A percentile compares a stretch with the other conserved stretches of the same genome.
Conservation (phyloP, 2,113 vertebrate species). For the Micronycteris hirsuta region DNA sequence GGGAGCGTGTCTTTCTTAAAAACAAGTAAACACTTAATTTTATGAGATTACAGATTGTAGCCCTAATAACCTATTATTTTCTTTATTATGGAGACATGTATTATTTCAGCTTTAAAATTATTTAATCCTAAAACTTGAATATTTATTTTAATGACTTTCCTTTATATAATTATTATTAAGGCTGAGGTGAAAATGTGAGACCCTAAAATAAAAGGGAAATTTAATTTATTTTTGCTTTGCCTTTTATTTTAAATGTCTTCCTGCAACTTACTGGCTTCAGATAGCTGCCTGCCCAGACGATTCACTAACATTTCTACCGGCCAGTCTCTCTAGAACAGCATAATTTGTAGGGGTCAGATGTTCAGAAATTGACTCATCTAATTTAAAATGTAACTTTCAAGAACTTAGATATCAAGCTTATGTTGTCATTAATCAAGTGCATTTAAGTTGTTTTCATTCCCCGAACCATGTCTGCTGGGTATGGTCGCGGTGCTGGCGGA, state of each 20-base stretch:
- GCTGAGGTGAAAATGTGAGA: background rate
- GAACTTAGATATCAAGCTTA: constrained; percentile 56
- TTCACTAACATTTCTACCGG: constrained; percentile 58
- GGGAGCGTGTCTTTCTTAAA: background rate
- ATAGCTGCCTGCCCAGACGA: constrained; percentile 47
- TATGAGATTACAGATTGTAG: background rate
- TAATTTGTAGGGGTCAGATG: constrained; percentile 34
- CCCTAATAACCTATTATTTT: background rate
- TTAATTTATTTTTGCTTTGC: constrained; percentile 5
- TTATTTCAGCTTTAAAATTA: constrained; percentile 25
- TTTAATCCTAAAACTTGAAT: constrained; percentile 10
- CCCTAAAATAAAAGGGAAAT: constrained; percentile 4
- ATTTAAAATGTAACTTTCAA: constrained; percentile 58
- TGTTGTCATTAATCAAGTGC: constrained; percentile 56
- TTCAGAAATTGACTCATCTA: constrained; percentile 58
- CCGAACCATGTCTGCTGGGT: constrained; percentile 1
- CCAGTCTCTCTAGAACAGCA: constrained; percentile 45
- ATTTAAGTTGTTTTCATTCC: constrained; percentile 48
- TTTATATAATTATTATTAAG: constrained; percentile 28
- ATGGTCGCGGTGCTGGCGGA: background rate
- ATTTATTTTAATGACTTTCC: constrained; percentile 42
- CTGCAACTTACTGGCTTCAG: constrained; percentile 35
- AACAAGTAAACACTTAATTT: background rate
- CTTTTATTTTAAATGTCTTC: constrained; percentile 48
- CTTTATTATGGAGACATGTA: background rate